Evolutionary conservation across 53 echinoderm and acorn worm species (phyloP), one percentile per base, ranked within the genome.

Genomic region (Paracentrotus lividus): DNA sequence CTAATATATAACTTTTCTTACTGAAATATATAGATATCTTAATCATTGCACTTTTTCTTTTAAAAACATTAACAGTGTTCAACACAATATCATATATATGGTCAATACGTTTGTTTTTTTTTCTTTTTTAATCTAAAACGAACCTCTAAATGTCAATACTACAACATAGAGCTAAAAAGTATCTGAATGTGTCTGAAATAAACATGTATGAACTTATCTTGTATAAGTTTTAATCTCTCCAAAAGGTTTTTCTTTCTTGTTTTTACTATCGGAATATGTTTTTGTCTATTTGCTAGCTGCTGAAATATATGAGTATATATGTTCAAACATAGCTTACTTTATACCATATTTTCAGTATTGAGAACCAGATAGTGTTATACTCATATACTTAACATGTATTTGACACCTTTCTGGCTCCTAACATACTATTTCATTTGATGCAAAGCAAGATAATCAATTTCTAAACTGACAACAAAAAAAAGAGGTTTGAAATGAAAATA

Each of bases 21-120:
- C 86, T 86, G 86, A 86, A 86, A 86, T 86, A 86, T 86, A 86
- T 86, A 86, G 86, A 86, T 55, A 86, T 81, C 86, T 86, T 52
- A 55, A 55, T 86, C 86, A 86, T 86, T 86, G 86, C 86, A 86
- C 86, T 86, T 86, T 86, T 33, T 56, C 36, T 52, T 21, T 23
- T 45, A 86, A 53, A 55, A 86, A 86, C 56, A 86, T 54, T 33
- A 86, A 81, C 81, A 81, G 12, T 18, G 31, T 34, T 47, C 14
- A 55, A 86, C 86, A 86, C 55, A 86, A 72, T 86, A 53, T 55
- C 54, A 85, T 52, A 85, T 77, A 44, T 42, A 67, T 12, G 33
- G 67, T 32, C 36, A 4, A 38, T 20, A 21, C 36, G 72, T 72
- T 16, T 72, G 36, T 40, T 20, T 20, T 72, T 2, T 38, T 27